Percentiles rank a stretch among this genome's conserved stretches.
phyloP scores from a whole-genome alignment of 2,113 vertebrate genomes.

The Trichechus manatus region DNA sequence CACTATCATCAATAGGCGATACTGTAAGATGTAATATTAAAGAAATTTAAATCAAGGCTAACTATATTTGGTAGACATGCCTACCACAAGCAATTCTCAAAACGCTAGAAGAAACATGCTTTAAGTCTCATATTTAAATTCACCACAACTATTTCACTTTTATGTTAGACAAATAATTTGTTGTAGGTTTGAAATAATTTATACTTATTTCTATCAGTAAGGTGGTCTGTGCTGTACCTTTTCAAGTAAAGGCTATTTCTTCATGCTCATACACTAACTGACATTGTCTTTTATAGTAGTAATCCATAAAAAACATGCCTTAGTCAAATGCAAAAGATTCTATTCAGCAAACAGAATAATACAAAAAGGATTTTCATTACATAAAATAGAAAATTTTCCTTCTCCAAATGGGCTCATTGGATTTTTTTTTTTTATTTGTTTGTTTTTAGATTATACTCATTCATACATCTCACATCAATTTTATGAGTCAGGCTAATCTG shows the following conservation, averaged over 20 bases:
- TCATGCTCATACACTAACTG: background rate
- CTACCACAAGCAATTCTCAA: background rate
- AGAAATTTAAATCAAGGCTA: background rate
- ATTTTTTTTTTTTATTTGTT: background rate
- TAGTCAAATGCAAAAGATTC: background rate
- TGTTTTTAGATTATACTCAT: background rate
- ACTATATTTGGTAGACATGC: background rate
- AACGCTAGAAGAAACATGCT: background rate
- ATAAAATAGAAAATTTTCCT: background rate
- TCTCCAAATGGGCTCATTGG: background rate
- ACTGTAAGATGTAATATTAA: background rate
- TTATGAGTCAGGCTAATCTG: background rate
- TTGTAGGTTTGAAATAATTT: background rate
- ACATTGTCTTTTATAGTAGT: background rate
- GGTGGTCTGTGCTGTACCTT: background rate
- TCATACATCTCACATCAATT: background rate
- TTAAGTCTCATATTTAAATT: background rate
- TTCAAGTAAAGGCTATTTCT: slow-evolving; percentile 7
- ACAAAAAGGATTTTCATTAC: background rate
- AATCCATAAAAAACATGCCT: background rate
- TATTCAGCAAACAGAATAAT: background rate
- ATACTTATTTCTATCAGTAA: background rate
- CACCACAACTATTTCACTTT: background rate
- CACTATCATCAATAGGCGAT: background rate
- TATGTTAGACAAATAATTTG: background rate